phyloP scores from a whole-genome alignment of 2,797 vertebrate genomes.

The Rallus crepitans region DNA sequence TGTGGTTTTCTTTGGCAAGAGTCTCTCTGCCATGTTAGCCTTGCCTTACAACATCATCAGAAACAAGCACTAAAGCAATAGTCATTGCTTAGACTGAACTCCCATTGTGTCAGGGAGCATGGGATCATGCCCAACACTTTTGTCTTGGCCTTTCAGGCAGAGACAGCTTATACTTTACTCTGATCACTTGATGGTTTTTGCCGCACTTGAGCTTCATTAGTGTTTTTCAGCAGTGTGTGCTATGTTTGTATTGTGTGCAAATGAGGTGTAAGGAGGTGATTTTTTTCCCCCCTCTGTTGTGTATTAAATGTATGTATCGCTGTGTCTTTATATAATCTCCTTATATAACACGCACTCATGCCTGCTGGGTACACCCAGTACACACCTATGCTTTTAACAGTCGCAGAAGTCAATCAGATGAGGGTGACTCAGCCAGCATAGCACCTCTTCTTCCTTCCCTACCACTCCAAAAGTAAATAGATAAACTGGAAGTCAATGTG shows the following conservation, averaged over 20 bases:
- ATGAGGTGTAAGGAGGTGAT: neutral
- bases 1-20: constrained; percentile 50
- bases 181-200: neutral
- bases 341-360: neutral
- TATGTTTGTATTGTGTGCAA: neutral
- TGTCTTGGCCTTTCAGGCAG: neutral
- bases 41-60: constrained; percentile 7
- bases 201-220: neutral
- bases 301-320: neutral
- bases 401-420: neutral
- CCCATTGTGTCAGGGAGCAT: neutral
- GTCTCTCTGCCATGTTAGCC: neutral
- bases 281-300: neutral
- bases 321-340: neutral
- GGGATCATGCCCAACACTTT: neutral
- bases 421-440: neutral
- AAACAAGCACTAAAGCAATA: constrained; percentile 31
- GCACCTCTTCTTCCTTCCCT: constrained; percentile 30
- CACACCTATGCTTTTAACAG: constrained; percentile 23
- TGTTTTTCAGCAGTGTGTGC: neutral
- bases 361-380: neutral
- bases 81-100: constrained; percentile 10
- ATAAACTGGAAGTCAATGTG: neutral
- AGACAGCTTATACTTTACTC: neutral
- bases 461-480: constrained; percentile 15